Conservation (phyloP, 2,113 vertebrate genomes). For the Spermophilus dauricus region DNA sequence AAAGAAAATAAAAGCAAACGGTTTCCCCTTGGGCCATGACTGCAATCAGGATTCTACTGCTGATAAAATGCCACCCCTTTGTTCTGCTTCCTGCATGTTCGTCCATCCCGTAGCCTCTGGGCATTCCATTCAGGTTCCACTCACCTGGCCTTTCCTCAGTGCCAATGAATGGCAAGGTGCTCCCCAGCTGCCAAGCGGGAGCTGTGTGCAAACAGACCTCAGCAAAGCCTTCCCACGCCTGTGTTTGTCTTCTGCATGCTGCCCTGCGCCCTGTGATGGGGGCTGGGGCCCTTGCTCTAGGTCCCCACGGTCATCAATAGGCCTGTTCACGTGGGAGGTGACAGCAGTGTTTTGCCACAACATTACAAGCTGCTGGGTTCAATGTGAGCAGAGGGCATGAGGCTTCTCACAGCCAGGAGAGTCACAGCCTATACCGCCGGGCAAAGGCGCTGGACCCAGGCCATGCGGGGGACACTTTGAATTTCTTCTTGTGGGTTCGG, state of each 20-base stretch:
- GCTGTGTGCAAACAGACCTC: conserved; percentile 57
- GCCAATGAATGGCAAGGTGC: conserved; percentile 45
- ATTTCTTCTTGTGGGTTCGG: background rate
- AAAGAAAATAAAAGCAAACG: background rate
- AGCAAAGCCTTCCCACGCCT: background rate
- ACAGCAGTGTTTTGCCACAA: conserved; percentile 1
- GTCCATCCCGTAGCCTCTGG: rapidly evolving
- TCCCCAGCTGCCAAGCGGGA: conserved; percentile 72
- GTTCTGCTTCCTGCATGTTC: background rate
- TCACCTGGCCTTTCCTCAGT: conserved; percentile 44
- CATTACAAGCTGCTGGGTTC: background rate
- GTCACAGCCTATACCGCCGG: background rate
- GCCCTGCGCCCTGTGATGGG: conserved; percentile 22
- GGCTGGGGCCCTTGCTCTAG: background rate
- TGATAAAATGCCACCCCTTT: background rate
- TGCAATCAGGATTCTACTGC: background rate
- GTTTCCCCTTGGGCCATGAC: background rate
- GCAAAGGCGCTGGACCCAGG: background rate
- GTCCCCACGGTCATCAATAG: background rate
- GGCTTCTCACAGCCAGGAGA: background rate
- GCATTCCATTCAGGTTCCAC: background rate
- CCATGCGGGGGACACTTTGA: background rate
- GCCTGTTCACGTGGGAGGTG: conserved; percentile 1
- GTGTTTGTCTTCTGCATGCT: background rate
- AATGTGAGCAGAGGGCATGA: conserved; percentile 8